Conservation (phyloP, 2,888 invertebrate genomes). For the Ennomos fuscantarius region DNA sequence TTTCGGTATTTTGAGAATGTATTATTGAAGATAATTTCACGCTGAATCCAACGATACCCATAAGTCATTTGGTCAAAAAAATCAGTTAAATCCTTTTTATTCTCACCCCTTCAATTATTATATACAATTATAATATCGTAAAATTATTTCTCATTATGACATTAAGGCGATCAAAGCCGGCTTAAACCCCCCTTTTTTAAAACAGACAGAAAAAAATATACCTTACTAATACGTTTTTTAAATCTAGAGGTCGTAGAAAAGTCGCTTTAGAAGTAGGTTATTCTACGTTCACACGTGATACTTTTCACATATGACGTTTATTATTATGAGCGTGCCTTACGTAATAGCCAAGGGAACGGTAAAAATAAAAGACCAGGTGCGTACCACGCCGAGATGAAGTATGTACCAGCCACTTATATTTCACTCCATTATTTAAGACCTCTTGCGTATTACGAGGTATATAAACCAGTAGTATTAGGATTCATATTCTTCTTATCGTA, state of each 20-base stretch:
- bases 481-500: conserved; percentile 19
- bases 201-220: too few species aligned
- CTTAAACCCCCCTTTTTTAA: too few species aligned
- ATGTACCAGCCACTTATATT: conserved; percentile 48
- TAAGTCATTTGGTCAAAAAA: too few species aligned
- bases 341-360: conserved; percentile 50
- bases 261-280: conserved; percentile 6
- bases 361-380: conserved; percentile 59
- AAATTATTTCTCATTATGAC: too few species aligned
- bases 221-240: too few species aligned
- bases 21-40: too few species aligned
- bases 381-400: conserved; percentile 44
- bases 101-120: too few species aligned
- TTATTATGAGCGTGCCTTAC: conserved; percentile 52
- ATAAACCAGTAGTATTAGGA: conserved; percentile 20
- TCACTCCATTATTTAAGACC: conserved; percentile 41
- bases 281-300: conserved; percentile 33
- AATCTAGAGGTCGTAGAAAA: neutral
- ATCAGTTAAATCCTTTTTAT: too few species aligned
- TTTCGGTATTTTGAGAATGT: too few species aligned
- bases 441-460: conserved; percentile 15
- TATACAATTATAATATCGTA: too few species aligned
- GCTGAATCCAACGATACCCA: too few species aligned
- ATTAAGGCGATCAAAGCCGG: too few species aligned
- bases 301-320: conserved; percentile 48